phyloP scores from a whole-genome alignment of 2,888 invertebrate species.

The Cantharis nigra region DNA sequence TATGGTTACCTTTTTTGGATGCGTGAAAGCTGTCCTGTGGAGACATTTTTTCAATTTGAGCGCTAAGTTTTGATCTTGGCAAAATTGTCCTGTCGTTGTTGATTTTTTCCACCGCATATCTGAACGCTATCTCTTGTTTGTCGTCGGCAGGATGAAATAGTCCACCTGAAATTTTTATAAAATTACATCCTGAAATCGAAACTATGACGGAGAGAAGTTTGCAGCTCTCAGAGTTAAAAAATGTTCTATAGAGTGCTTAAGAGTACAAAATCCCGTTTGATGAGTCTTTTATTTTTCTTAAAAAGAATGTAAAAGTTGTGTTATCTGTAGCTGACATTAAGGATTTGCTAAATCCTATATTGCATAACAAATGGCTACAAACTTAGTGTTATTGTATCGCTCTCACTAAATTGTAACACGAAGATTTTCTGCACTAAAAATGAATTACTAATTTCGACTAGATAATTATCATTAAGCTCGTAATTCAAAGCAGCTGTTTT shows the following conservation, averaged over 20 bases:
- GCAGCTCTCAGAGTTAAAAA: neutral
- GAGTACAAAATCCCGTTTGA: slow-evolving; percentile 7
- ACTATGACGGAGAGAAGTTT: neutral
- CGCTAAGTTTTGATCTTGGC: slow-evolving; percentile 83
- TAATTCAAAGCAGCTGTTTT: slow-evolving; percentile 1
- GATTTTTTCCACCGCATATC: slow-evolving; percentile 89
- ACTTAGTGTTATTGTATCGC: neutral
- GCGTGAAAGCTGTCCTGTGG: slow-evolving; percentile 94
- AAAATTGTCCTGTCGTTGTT: slow-evolving; percentile 82
- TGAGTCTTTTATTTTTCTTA: neutral
- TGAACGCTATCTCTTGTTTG: slow-evolving; percentile 88
- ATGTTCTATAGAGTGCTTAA: slow-evolving; percentile 31
- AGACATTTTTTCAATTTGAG: slow-evolving; percentile 87
- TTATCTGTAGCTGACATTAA: neutral
- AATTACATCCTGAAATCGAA: neutral
- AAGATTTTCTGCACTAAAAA: neutral
- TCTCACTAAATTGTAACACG: neutral
- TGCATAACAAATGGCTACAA: neutral
- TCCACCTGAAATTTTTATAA: slow-evolving; percentile 69
- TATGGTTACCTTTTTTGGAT: slow-evolving; percentile 79
- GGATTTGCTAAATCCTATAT: neutral
- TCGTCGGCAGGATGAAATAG: slow-evolving; percentile 87
- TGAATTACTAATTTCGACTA: neutral
- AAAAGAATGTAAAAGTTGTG: neutral
- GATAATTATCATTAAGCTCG: neutral